phyloP scores from a whole-genome alignment of 53 echinoderm and acorn worm genomes.

The Antedon mediterranea region DNA sequence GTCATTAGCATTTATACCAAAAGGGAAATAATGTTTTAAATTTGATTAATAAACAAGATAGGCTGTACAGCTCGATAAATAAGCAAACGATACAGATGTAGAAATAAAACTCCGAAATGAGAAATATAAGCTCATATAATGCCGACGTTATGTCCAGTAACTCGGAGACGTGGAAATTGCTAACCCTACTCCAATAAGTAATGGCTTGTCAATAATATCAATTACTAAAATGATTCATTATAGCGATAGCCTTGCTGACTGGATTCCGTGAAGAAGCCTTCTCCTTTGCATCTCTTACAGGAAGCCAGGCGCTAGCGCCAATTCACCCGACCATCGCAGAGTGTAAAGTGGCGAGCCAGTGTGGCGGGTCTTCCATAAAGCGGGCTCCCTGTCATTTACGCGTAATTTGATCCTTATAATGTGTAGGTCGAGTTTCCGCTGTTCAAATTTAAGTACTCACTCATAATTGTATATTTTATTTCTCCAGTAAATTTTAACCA shows the following conservation, averaged over 20 bases:
- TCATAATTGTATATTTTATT: background rate
- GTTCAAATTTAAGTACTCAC: slow-evolving; percentile 6
- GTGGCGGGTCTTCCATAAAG: slow-evolving; percentile 39
- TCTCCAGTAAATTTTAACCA: background rate
- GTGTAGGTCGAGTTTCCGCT: slow-evolving; percentile 74
- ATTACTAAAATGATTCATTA: slow-evolving; percentile 1
- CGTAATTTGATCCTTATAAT: slow-evolving; percentile 89
- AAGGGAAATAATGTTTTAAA: background rate
- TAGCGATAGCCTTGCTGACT: background rate
- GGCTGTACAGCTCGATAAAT: background rate
- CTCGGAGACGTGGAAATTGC: background rate
- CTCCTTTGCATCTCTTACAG: slow-evolving; percentile 1
- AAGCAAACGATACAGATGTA: background rate
- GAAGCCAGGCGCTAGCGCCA: background rate
- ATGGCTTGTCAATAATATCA: slow-evolving; percentile 1
- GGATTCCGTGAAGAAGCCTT: background rate
- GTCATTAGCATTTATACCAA: background rate
- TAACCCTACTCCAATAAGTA: background rate
- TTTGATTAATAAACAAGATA: background rate
- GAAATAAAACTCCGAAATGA: background rate
- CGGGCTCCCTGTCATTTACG: slow-evolving; percentile 80
- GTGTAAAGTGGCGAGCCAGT: background rate
- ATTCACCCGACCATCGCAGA: background rate
- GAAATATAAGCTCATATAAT: background rate
- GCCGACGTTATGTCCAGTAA: background rate